Evolutionary conservation across 1,140 invertebrate species (phyloP).

Genomic region (Drosophila aff.): DNA sequence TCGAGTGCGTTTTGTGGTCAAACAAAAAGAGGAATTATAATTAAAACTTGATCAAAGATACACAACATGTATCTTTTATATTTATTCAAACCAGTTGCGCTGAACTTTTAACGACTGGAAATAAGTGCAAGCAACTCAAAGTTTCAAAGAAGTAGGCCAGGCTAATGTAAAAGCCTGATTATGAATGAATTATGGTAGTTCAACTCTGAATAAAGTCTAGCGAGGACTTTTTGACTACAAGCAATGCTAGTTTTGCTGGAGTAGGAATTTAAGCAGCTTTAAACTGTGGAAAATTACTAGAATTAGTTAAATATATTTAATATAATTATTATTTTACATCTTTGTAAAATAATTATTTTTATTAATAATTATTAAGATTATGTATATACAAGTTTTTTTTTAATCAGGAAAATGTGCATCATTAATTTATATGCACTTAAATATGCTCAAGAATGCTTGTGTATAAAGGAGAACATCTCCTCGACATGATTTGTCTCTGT

Average conservation of each 20-base stretch:
- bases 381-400: background rate
- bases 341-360: background rate
- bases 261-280: too few species aligned
- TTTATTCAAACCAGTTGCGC: constrained; percentile 19
- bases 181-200: constrained; percentile 1
- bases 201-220: background rate
- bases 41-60: constrained; percentile 58
- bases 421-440: background rate
- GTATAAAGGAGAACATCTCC: background rate
- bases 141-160: background rate
- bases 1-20: constrained; percentile 28
- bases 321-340: background rate
- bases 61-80: constrained; percentile 7
- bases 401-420: background rate
- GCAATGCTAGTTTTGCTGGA: background rate
- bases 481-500: constrained; percentile 11
- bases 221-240: background rate
- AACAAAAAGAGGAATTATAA: constrained; percentile 51
- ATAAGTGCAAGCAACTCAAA: background rate
- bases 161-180: background rate
- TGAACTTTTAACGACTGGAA: background rate
- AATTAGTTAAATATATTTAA: background rate
- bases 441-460: background rate
- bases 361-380: background rate
- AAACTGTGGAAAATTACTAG: background rate